Conservation (phyloP, 2,113 vertebrate genomes). For the Bucco capensis region DNA sequence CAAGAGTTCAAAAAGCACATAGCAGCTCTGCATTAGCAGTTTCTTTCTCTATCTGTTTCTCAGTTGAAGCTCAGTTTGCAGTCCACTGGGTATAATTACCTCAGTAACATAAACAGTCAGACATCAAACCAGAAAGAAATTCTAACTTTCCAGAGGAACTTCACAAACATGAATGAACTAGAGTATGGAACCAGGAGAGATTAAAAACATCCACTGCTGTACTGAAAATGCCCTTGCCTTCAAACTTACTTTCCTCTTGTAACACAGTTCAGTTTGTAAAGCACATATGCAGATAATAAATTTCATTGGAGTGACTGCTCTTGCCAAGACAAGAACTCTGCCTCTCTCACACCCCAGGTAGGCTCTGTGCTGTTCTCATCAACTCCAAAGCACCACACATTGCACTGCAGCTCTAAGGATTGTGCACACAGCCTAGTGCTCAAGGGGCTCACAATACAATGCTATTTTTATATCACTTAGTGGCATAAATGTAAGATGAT, state of each 20-base stretch:
- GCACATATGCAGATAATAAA: constrained; percentile 24
- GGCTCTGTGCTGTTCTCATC: constrained; percentile 16
- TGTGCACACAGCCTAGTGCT: not conserved
- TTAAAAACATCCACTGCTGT: constrained; percentile 53
- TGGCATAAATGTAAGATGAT: constrained; percentile 23
- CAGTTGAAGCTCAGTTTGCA: constrained; percentile 46
- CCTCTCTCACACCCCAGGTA: constrained; percentile 9
- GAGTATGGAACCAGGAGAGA: not conserved
- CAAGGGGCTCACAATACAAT: not conserved
- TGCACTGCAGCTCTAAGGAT: not conserved
- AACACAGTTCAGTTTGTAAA: not conserved
- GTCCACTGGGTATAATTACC: constrained; percentile 41
- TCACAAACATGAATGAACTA: not conserved
- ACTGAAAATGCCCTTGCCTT: constrained; percentile 16
- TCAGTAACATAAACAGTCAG: constrained; percentile 34
- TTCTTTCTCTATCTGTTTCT: constrained; percentile 52
- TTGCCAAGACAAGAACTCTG: not conserved
- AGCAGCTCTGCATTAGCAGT: constrained; percentile 41
- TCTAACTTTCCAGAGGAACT: constrained; percentile 48
- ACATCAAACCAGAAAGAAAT: constrained; percentile 40
- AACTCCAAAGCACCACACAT: constrained; percentile 2
- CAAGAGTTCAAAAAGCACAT: constrained; percentile 29
- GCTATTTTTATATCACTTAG: constrained; percentile 47
- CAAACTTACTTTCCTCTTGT: constrained; percentile 31
- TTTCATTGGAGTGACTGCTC: not conserved